Percentiles rank a stretch among this genome's conserved stretches.
Conservation (phyloP, 2,797 vertebrate species). For the Muscicapa comitata region DNA sequence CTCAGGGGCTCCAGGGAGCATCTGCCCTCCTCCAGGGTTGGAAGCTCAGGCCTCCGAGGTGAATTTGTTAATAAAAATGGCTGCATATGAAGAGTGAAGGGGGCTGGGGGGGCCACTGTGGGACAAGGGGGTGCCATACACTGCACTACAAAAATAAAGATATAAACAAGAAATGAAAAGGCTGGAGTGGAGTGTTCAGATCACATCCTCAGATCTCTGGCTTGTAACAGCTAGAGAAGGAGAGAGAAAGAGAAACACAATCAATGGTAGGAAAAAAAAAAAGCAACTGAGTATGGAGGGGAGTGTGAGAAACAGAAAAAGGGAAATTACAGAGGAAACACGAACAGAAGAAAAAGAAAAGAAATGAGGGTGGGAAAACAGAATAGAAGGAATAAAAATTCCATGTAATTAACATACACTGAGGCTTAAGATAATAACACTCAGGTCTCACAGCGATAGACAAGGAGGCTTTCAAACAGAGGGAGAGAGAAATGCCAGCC, state of each 20-base stretch:
- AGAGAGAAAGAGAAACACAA: conserved; percentile 47
- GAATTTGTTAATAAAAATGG: background rate
- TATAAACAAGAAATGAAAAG: conserved; percentile 67
- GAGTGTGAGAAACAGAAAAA: background rate
- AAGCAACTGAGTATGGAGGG: background rate
- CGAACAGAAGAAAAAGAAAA: background rate
- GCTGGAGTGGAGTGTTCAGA: conserved; percentile 55
- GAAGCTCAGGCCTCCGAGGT: background rate
- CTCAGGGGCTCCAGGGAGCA: background rate
- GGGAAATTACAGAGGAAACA: background rate
- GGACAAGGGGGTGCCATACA: background rate
- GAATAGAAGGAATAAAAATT: conserved; percentile 9
- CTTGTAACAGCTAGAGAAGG: conserved; percentile 74
- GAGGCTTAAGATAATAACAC: background rate
- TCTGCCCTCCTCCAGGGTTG: background rate
- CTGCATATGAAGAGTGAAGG: background rate
- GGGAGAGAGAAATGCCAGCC: background rate
- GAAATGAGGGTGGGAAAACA: background rate
- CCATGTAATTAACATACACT: conserved; percentile 10
- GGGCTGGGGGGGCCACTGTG: background rate
- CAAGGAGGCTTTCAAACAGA: conserved; percentile 5
- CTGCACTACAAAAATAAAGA: conserved; percentile 74
- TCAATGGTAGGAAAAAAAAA: background rate
- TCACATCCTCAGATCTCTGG: conserved; percentile 76
- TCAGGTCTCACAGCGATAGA: conserved; percentile 4